Evolutionary conservation across 2,888 invertebrate genomes (phyloP).

Genomic region (Lingula anatina): DNA sequence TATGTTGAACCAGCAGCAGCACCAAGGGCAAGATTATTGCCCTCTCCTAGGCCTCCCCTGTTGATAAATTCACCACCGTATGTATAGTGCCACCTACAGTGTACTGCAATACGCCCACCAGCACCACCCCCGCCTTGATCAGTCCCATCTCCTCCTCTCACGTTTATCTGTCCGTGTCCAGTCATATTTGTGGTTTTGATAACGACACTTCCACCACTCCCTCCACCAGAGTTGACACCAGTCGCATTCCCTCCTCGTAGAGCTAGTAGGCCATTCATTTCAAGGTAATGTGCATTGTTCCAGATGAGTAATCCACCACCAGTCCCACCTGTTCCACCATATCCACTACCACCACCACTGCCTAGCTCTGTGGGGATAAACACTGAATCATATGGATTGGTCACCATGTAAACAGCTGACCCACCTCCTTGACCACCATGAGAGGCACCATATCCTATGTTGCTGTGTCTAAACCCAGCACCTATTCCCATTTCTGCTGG

Average conservation of each 20-base stretch:
- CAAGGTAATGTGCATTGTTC: slow-evolving; percentile 26
- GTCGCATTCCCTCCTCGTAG: slow-evolving; percentile 20
- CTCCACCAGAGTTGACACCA: slow-evolving; percentile 25
- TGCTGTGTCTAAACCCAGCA: slow-evolving; percentile 17
- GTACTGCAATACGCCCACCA: slow-evolving; percentile 28
- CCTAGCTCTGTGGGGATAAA: slow-evolving; percentile 19
- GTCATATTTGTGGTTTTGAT: slow-evolving; percentile 29
- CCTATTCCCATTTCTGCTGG: slow-evolving; percentile 18
- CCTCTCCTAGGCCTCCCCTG: slow-evolving; percentile 15
- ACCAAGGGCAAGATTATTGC: slow-evolving; percentile 12
- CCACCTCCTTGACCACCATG: slow-evolving; percentile 34
- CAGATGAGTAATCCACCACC: slow-evolving; percentile 30
- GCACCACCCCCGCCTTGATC: slow-evolving; percentile 26
- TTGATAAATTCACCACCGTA: slow-evolving; percentile 27
- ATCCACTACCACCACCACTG: slow-evolving; percentile 33
- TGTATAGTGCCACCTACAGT: slow-evolving; percentile 26
- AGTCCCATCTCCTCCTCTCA: slow-evolving; percentile 20
- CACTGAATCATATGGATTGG: slow-evolving; percentile 25
- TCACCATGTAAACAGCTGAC: slow-evolving; percentile 10
- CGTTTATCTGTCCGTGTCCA: slow-evolving; percentile 31
- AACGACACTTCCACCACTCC: slow-evolving; percentile 28
- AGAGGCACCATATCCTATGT: slow-evolving; percentile 26
- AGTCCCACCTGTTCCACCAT: slow-evolving; percentile 22
- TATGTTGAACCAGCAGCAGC: slow-evolving; percentile 33
- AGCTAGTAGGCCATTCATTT: slow-evolving; percentile 26